Evolutionary conservation across 2,113 vertebrate genomes (phyloP).

Genomic region (Hylia prasina): DNA sequence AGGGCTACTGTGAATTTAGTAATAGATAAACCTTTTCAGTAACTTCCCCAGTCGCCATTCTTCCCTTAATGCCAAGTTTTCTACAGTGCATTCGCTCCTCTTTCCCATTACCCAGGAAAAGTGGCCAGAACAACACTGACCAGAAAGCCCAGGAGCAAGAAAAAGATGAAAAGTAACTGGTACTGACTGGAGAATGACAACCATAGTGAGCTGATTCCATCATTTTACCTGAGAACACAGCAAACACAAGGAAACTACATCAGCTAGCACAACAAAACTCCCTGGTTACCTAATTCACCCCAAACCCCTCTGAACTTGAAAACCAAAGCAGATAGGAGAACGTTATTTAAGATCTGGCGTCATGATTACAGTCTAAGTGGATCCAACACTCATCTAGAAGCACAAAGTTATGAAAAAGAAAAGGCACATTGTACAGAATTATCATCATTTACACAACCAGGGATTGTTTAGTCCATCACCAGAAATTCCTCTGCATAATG

Average conservation of each 20-base stretch:
- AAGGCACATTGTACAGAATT: slow-evolving; percentile 23
- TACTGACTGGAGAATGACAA: background rate
- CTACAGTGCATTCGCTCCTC: background rate
- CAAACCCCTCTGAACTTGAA: background rate
- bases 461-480: background rate
- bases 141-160: background rate
- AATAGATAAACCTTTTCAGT: background rate
- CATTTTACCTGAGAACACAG: background rate
- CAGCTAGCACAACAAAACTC: background rate
- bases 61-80: background rate
- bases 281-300: background rate
- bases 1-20: background rate
- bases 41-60: background rate
- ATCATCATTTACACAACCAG: background rate
- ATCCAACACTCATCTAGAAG: background rate
- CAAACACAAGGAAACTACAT: background rate
- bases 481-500: background rate
- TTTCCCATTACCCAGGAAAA: background rate
- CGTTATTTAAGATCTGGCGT: background rate
- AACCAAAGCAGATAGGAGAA: background rate
- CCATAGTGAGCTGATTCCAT: background rate
- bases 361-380: background rate
- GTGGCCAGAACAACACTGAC: background rate
- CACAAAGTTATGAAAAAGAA: background rate
- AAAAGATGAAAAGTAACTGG: background rate